These are phyloP conservation scores for Mus pahari DNA, from an alignment of 2,113 vertebrate species.

Conservation along the genomic window DNA sequence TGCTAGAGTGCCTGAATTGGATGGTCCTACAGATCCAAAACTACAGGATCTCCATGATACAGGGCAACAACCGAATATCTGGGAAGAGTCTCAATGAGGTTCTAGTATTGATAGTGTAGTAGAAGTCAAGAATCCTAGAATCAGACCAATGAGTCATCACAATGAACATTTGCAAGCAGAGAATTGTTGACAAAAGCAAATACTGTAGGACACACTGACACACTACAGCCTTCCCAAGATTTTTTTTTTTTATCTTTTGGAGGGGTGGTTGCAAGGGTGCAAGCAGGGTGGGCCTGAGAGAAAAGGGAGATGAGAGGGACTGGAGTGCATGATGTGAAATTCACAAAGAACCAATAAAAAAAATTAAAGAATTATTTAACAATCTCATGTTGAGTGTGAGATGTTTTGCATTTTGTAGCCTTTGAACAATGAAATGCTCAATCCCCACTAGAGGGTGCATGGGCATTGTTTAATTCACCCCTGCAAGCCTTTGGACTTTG, in stretches of 20 bases:
- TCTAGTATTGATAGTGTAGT: neutral
- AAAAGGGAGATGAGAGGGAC: neutral
- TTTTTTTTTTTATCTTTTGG: neutral
- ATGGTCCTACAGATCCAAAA: neutral
- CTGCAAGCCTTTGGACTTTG: neutral
- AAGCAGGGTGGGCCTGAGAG: neutral
- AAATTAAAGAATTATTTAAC: neutral
- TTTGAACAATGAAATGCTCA: constrained; percentile 12
- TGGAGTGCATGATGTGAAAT: neutral
- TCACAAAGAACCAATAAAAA: neutral
- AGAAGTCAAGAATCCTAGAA: neutral
- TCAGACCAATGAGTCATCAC: neutral
- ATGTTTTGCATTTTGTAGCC: neutral
- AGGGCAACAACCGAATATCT: neutral
- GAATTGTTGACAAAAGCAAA: neutral
- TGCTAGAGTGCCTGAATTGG: neutral
- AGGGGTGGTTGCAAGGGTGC: neutral
- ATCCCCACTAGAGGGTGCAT: constrained; percentile 72
- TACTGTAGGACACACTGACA: neutral
- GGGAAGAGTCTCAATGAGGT: neutral
- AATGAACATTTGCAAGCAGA: neutral
- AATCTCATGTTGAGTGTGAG: neutral
- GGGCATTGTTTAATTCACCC: constrained; percentile 35
- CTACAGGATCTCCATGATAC: neutral
- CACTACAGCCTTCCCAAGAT: neutral